These are phyloP conservation scores for Cyclopterus lumpus DNA, from an alignment of 2,797 vertebrate species.

Conservation along the genomic window DNA sequence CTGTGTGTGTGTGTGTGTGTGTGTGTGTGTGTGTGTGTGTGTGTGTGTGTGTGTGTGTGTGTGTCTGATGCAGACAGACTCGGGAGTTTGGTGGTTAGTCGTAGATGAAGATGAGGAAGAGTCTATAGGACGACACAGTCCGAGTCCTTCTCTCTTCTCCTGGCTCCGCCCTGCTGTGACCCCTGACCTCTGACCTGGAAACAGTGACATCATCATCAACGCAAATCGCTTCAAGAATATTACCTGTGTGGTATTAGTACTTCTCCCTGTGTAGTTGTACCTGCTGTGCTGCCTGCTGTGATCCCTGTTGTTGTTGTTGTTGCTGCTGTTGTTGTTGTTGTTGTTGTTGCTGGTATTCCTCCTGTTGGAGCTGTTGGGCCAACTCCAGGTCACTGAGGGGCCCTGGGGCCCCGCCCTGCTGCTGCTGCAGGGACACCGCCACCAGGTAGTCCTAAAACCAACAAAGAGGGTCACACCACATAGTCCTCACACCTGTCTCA, in stretches of 20 bases:
- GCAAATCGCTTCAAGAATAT: no score
- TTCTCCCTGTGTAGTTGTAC: constrained; percentile 12
- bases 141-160: constrained; percentile 83
- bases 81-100: background rate
- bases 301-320: constrained; percentile 39
- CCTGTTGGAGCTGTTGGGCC: constrained; percentile 91
- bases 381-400: constrained; percentile 91
- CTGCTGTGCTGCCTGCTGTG: constrained; percentile 40
- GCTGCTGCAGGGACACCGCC: constrained; percentile 91
- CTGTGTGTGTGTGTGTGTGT: constrained; percentile 15
- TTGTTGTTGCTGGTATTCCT: constrained; percentile 91
- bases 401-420: constrained; percentile 72
- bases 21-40: constrained; percentile 22
- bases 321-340: constrained; percentile 31
- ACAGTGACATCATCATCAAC: background rate
- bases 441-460: constrained; percentile 90
- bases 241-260: no score
- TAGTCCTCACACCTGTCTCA: background rate
- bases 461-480: background rate
- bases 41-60: constrained; percentile 17
- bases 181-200: constrained; percentile 83
- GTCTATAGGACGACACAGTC: constrained; percentile 88
- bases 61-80: background rate
- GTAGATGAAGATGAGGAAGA: constrained; percentile 32
- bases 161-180: constrained; percentile 67